phyloP scores from a whole-genome alignment of 1,140 invertebrate species.

The Procambarus virginalis region DNA sequence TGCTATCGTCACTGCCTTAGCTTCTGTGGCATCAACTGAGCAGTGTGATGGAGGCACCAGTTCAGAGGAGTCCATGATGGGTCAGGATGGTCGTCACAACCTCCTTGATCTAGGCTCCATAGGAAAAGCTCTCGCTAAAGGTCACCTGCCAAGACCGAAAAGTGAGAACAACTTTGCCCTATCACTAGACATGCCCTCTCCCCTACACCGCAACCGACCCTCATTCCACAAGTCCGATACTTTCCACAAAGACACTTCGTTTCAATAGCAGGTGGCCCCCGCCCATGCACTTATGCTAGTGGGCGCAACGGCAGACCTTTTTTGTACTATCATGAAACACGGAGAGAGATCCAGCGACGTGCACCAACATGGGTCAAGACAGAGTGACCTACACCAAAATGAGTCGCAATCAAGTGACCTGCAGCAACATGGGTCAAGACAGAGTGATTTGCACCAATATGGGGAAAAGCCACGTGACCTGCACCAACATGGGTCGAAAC shows the following conservation, averaged over 20 bases:
- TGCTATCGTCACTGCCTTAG: constrained; percentile 91
- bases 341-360: constrained; percentile 59
- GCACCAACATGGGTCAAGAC: constrained; percentile 32
- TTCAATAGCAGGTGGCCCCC: constrained; percentile 71
- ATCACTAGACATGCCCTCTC: constrained; percentile 72
- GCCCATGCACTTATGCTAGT: constrained; percentile 70
- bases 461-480: too few species aligned
- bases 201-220: constrained; percentile 76
- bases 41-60: constrained; percentile 77
- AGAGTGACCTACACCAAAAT: too few species aligned
- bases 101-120: constrained; percentile 72
- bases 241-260: constrained; percentile 69
- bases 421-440: too few species aligned
- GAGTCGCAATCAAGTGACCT: too few species aligned
- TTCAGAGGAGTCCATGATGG: constrained; percentile 74
- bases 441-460: too few species aligned
- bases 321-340: constrained; percentile 69
- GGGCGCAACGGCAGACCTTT: constrained; percentile 70
- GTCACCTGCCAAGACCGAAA: constrained; percentile 83
- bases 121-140: constrained; percentile 81
- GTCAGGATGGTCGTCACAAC: constrained; percentile 63
- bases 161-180: constrained; percentile 88
- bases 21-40: constrained; percentile 80
- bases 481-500: too few species aligned
- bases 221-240: constrained; percentile 87